These are phyloP conservation scores for Microcaecilia unicolor DNA, from an alignment of 2,797 vertebrate genomes.

Conservation along the genomic window DNA sequence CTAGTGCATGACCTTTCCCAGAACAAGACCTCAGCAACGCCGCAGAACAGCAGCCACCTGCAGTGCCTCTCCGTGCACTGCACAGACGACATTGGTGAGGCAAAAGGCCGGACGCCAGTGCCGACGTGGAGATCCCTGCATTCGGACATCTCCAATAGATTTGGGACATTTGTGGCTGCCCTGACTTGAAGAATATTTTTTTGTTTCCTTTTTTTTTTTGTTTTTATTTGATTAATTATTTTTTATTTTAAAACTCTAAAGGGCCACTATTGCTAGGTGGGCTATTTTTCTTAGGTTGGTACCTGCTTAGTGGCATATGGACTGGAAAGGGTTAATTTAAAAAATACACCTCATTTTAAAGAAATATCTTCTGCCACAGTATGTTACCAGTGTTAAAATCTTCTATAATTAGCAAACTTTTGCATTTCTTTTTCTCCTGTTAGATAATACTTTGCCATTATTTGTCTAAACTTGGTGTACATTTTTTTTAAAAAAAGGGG, in stretches of 20 bases:
- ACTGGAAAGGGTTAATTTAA: slow-evolving; percentile 68
- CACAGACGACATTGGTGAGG: slow-evolving; percentile 87
- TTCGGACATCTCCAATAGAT: slow-evolving; percentile 95
- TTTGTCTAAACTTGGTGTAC: slow-evolving; percentile 46
- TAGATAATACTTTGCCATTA: slow-evolving; percentile 33
- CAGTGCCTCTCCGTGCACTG: slow-evolving; percentile 97
- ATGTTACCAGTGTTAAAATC: slow-evolving; percentile 72
- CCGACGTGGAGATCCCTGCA: slow-evolving; percentile 93
- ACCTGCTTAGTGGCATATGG: slow-evolving; percentile 60
- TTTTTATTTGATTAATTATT: slow-evolving; percentile 26
- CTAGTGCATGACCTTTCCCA: slow-evolving; percentile 80
- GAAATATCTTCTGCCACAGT: slow-evolving; percentile 64
- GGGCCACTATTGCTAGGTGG: slow-evolving; percentile 53
- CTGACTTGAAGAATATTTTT: slow-evolving; percentile 74
- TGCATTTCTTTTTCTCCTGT: slow-evolving; percentile 38
- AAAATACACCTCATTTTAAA: slow-evolving; percentile 58
- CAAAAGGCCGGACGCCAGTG: slow-evolving; percentile 82
- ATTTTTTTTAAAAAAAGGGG: slow-evolving; percentile 43
- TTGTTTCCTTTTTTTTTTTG: background rate
- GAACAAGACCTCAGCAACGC: slow-evolving; percentile 65
- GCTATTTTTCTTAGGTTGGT: slow-evolving; percentile 57
- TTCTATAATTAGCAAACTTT: slow-evolving; percentile 53
- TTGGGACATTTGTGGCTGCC: slow-evolving; percentile 94
- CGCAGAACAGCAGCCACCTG: slow-evolving; percentile 79
- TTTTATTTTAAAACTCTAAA: slow-evolving; percentile 31